Percentiles rank a stretch among this genome's conserved stretches.
These are phyloP conservation scores for Trachemys scripta DNA, from an alignment of 2,113 vertebrate species.

Conservation along the genomic window DNA sequence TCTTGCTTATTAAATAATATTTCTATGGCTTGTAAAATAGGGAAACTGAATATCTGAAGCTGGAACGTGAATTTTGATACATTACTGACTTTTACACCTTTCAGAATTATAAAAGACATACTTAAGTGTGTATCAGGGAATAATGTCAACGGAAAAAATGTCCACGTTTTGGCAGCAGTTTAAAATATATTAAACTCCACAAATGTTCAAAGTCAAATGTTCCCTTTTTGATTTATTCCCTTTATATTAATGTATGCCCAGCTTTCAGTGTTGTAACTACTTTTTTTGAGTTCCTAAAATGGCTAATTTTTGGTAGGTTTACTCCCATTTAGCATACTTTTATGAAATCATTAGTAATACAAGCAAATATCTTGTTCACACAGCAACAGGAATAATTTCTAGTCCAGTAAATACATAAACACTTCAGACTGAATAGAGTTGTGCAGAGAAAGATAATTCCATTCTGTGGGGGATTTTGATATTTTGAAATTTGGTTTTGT, in stretches of 20 bases:
- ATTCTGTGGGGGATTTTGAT: background rate
- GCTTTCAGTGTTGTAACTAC: background rate
- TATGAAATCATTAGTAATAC: conserved; percentile 18
- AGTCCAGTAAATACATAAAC: background rate
- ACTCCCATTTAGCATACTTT: conserved; percentile 12
- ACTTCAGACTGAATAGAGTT: background rate
- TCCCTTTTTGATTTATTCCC: conserved; percentile 48
- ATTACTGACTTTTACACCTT: conserved; percentile 46
- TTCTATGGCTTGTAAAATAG: conserved; percentile 49
- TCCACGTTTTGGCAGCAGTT: conserved; percentile 47
- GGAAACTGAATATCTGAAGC: conserved; percentile 29
- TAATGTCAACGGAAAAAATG: conserved; percentile 48
- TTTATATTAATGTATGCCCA: conserved; percentile 28
- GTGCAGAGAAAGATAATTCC: background rate
- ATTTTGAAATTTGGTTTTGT: background rate
- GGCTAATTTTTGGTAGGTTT: conserved; percentile 7
- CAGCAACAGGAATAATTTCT: background rate
- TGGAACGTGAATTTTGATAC: conserved; percentile 53
- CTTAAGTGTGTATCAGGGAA: conserved; percentile 61
- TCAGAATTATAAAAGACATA: conserved; percentile 65
- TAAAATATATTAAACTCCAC: conserved; percentile 64
- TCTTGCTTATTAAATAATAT: conserved; percentile 60
- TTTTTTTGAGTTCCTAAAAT: background rate
- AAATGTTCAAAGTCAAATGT: conserved; percentile 38
- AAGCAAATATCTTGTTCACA: background rate